These are phyloP conservation scores for Poicephalus meyeri DNA, from an alignment of 2,113 vertebrate species.

Conservation along the genomic window DNA sequence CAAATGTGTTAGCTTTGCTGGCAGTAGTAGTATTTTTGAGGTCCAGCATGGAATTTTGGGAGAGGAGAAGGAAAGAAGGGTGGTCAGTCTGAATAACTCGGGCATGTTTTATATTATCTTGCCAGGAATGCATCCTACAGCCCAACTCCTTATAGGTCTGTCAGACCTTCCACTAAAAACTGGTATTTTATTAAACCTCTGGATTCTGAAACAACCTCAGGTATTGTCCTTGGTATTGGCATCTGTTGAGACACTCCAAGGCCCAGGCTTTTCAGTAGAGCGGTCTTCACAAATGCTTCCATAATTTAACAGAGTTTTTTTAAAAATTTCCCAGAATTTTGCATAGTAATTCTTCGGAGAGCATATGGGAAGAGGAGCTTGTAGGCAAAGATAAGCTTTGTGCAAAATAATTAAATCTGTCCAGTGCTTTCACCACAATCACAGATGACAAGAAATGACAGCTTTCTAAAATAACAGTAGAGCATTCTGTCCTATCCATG, in stretches of 20 bases:
- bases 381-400: constrained; percentile 3
- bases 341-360: background rate
- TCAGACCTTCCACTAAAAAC: background rate
- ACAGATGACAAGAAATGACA: background rate
- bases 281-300: background rate
- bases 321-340: background rate
- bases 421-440: background rate
- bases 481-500: background rate
- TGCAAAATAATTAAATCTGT: background rate
- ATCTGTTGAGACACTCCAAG: background rate
- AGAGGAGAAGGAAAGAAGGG: background rate
- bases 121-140: background rate
- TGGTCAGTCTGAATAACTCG: background rate
- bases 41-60: background rate
- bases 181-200: background rate
- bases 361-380: background rate
- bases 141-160: rapidly evolving
- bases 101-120: background rate
- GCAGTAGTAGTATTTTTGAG: background rate
- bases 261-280: background rate
- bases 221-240: background rate
- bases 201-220: background rate
- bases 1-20: background rate
- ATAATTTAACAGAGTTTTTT: background rate
- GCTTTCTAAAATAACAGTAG: background rate